A percentile compares a stretch with the other conserved stretches of the same genome.
phyloP scores from a whole-genome alignment of 2,113 vertebrate genomes.

The Chionis minor region DNA sequence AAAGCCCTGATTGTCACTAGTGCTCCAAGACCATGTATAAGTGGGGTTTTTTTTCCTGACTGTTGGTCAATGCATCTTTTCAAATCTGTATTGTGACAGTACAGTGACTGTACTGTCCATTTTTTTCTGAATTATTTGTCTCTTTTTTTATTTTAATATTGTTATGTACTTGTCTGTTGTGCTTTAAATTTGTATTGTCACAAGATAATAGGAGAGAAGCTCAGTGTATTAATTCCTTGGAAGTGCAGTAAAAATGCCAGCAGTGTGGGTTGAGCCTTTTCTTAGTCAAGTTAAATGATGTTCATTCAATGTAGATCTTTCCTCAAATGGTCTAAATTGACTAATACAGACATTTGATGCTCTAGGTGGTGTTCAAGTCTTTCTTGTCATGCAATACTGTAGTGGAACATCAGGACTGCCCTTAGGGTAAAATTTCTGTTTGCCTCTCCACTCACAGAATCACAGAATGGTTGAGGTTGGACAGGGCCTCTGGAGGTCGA shows the following conservation, averaged over 20 bases:
- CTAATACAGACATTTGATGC: not conserved
- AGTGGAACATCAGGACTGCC: not conserved
- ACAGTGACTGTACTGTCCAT: not conserved
- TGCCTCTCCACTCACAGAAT: not conserved
- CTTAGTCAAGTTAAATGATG: not conserved
- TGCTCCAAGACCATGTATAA: not conserved
- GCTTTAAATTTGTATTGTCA: not conserved
- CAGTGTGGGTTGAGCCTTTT: not conserved
- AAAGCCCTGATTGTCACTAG: not conserved
- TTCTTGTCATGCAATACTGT: not conserved
- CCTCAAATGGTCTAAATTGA: not conserved
- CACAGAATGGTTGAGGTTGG: not conserved
- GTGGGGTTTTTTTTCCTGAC: not conserved
- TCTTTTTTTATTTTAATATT: not conserved
- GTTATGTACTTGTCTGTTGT: not conserved
- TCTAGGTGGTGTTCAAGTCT: not conserved
- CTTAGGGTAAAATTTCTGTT: not conserved
- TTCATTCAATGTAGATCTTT: not conserved
- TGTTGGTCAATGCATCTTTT: not conserved
- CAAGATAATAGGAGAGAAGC: not conserved
- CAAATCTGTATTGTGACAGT: not conserved
- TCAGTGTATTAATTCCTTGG: not conserved
- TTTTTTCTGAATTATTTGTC: not conserved
- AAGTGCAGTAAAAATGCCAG: not conserved
- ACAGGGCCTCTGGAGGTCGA: not conserved